A percentile compares a stretch with the other conserved stretches of the same genome.
phyloP scores from a whole-genome alignment of 2,888 invertebrate species.

The Hypselothyrea guttata region DNA sequence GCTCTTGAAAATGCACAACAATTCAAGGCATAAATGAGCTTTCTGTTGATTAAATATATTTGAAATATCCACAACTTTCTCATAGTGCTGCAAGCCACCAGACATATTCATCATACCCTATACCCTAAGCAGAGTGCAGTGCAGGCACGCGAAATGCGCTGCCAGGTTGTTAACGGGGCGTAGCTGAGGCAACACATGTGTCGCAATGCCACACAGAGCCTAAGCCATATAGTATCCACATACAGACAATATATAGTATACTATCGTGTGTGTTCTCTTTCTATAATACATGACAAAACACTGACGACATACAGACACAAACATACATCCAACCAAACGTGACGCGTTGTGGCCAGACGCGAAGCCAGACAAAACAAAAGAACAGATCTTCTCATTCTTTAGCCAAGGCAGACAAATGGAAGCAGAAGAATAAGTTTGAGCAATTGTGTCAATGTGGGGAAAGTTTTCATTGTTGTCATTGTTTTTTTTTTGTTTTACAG shows the following conservation, averaged over 20 bases:
- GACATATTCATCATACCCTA: too few relatives aligned
- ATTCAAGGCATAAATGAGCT: too few relatives aligned
- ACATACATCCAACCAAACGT: too few relatives aligned
- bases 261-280: conserved; percentile 1
- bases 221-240: not conserved
- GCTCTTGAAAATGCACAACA: too few relatives aligned
- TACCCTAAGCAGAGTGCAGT: too few relatives aligned
- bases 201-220: conserved; percentile 5
- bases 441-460: conserved; percentile 11
- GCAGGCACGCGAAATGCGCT: conserved; percentile 13
- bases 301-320: conserved; percentile 9
- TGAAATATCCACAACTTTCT: too few relatives aligned
- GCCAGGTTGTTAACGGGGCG: conserved; percentile 19
- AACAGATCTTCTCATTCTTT: conserved; percentile 30
- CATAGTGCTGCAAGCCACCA: too few relatives aligned
- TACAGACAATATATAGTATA: not conserved
- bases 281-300: conserved; percentile 12
- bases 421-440: not conserved
- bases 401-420: not conserved
- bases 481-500: not conserved
- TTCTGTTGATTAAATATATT: too few relatives aligned
- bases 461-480: conserved; percentile 9
- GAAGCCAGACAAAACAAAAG: conserved; percentile 40
- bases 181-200: conserved; percentile 21
- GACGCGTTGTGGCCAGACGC: conserved; percentile 23